Percentiles rank a stretch among this genome's conserved stretches.
Conservation (phyloP, 2,113 vertebrate species). For the Sinocyclocheilus grahami region DNA sequence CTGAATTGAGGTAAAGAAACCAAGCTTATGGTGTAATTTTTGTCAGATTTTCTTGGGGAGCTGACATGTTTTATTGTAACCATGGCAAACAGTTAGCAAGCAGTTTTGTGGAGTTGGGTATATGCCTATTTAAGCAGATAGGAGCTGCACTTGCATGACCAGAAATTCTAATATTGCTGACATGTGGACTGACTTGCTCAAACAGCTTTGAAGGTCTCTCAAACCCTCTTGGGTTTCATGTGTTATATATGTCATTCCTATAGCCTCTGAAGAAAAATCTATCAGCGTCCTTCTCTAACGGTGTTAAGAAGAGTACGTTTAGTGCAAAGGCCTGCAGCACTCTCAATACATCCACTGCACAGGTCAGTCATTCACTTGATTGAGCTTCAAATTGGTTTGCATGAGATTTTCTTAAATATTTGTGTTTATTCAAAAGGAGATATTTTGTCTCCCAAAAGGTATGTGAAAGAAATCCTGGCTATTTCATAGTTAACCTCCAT, state of each 20-base stretch:
- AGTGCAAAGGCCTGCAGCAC: conserved; percentile 38
- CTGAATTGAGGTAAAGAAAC: neutral
- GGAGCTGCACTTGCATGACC: neutral
- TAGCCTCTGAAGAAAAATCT: conserved; percentile 64
- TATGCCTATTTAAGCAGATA: neutral
- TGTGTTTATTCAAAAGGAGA: neutral
- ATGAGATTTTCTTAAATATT: neutral
- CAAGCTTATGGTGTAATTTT: neutral
- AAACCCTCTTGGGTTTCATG: neutral
- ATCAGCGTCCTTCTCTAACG: conserved; percentile 51
- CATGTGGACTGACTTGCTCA: neutral
- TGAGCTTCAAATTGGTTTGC: neutral
- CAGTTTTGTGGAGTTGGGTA: neutral
- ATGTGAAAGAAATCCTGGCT: neutral
- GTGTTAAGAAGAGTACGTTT: conserved; percentile 60
- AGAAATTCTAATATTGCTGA: neutral
- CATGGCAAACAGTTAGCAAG: neutral
- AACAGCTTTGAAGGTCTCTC: conserved; percentile 7
- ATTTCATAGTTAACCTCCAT: neutral
- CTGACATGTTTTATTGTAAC: neutral
- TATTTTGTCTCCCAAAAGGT: neutral
- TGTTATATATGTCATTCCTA: neutral
- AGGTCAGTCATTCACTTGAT: conserved; percentile 52
- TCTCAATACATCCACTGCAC: conserved; percentile 13
- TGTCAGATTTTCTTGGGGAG: neutral